These are phyloP conservation scores for Eilema depressum DNA, from an alignment of 2,888 invertebrate genomes.

Conservation along the genomic window DNA sequence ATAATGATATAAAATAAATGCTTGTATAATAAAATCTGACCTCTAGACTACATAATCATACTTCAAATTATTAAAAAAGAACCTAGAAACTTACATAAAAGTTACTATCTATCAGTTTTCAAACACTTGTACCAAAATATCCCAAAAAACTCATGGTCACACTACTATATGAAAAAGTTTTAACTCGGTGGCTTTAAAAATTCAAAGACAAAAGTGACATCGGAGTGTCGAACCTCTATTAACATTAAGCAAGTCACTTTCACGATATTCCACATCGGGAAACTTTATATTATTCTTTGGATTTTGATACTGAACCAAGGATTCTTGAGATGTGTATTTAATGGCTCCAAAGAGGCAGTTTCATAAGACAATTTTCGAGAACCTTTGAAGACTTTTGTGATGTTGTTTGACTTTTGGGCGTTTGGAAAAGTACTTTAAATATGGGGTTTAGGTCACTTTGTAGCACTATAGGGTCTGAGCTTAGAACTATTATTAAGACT, in stretches of 20 bases:
- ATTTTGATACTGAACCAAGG: constrained; percentile 55
- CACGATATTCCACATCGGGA: constrained; percentile 43
- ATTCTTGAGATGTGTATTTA: constrained; percentile 52
- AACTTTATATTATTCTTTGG: constrained; percentile 60
- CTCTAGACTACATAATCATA: too few relatives aligned
- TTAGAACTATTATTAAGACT: neutral
- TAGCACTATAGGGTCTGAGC: neutral
- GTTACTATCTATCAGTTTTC: neutral
- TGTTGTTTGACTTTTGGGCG: constrained; percentile 19
- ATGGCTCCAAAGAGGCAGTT: constrained; percentile 31
- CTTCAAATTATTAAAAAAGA: too few relatives aligned
- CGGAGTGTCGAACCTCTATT: constrained; percentile 70
- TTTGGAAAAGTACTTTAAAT: constrained; percentile 19
- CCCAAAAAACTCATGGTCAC: constrained; percentile 55
- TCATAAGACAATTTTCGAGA: constrained; percentile 36
- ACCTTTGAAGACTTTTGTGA: constrained; percentile 26
- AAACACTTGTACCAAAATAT: neutral
- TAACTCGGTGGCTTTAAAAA: constrained; percentile 75
- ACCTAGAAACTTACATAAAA: neutral
- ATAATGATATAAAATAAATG: too few relatives aligned
- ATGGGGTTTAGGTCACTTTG: neutral
- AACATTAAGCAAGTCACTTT: constrained; percentile 63
- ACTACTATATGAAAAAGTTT: constrained; percentile 70
- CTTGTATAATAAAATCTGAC: too few relatives aligned
- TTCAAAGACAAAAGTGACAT: constrained; percentile 77